Evolutionary conservation across 2,113 vertebrate genomes (phyloP), one percentile per base, ranked within the genome.

Genomic region (Scophthalmus maximus): DNA sequence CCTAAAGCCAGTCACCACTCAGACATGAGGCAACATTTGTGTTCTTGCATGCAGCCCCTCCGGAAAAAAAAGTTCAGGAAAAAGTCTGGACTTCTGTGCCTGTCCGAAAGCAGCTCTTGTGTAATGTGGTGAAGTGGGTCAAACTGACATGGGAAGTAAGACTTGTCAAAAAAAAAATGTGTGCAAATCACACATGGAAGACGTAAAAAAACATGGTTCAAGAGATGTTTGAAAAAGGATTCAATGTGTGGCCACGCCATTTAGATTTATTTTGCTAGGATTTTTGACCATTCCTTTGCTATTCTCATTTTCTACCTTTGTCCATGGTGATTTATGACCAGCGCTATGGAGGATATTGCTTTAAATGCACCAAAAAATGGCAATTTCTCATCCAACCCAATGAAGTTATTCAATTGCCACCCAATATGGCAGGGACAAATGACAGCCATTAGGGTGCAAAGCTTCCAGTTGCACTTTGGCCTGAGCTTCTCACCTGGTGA

Each of bases 371-470:
- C 58, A 58, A 75, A 81, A 71, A 81, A 73, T 55, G 38, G 73
- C 55, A 44, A 23, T 78, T 73, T 22, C 62, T 81, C 70, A 68
- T 70, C 70, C 12, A 11, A 27, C 57, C 49, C 65, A 32, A 58
- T 73, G 67, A 81, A 89, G 65, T 82, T 81, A 74, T 89, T 86
- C 82, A 85, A 79, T 82, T 61, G 61, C 81, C 73, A 73, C 58
- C 87, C 84, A 89, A 90, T 85, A 70, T 89, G 90, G 85, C 91
- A 88, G 73, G 58, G 86, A 92, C 85, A 92, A 91, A 92, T 88
- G 88, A 87, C 63, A 29, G 76, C 88, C 79, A 91, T 92, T 92
- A 91, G 27, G 25, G 75, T 74, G 81, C 79, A 79, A 76, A 76
- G 82, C 68, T 58, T 82, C 57, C 52, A 84, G 73, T 81, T 90